These are phyloP conservation scores for Siniperca knerii DNA, from an alignment of 2,113 vertebrate genomes.

Conservation along the genomic window DNA sequence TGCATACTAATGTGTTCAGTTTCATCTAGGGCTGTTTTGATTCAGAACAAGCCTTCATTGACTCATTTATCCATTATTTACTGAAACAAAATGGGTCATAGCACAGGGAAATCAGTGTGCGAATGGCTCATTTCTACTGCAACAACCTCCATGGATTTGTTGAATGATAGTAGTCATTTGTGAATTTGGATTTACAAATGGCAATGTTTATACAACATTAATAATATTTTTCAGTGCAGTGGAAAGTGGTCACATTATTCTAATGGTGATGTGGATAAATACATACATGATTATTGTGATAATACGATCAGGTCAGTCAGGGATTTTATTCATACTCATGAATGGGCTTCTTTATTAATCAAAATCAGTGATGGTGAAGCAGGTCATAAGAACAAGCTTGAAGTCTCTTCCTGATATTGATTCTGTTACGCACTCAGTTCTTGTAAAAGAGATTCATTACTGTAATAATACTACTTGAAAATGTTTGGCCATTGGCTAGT, in stretches of 20 bases:
- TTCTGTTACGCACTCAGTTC: neutral
- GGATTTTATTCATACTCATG: neutral
- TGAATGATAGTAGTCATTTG: neutral
- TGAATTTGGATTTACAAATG: neutral
- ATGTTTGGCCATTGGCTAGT: conserved; percentile 26
- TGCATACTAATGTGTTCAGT: conserved; percentile 51
- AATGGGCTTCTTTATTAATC: neutral
- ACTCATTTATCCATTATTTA: conserved; percentile 44
- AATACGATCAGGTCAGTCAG: neutral
- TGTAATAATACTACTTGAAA: conserved; percentile 29
- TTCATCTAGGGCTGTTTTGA: conserved; percentile 24
- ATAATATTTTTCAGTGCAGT: neutral
- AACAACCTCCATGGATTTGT: neutral
- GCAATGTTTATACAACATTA: neutral
- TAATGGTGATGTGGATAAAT: neutral
- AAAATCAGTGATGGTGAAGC: neutral
- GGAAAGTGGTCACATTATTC: neutral
- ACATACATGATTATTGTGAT: neutral
- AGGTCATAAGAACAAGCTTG: neutral
- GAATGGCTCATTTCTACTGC: neutral
- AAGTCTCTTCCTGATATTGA: conserved; percentile 22
- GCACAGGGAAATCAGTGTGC: conserved; percentile 21
- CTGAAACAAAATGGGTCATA: conserved; percentile 33
- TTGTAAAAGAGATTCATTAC: conserved; percentile 36
- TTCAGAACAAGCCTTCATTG: conserved; percentile 37